Percentiles rank a stretch among this genome's conserved stretches.
phyloP scores from a whole-genome alignment of 37 sponge, comb jelly and placozoan genomes.

The Mnemiopsis leidyi region DNA sequence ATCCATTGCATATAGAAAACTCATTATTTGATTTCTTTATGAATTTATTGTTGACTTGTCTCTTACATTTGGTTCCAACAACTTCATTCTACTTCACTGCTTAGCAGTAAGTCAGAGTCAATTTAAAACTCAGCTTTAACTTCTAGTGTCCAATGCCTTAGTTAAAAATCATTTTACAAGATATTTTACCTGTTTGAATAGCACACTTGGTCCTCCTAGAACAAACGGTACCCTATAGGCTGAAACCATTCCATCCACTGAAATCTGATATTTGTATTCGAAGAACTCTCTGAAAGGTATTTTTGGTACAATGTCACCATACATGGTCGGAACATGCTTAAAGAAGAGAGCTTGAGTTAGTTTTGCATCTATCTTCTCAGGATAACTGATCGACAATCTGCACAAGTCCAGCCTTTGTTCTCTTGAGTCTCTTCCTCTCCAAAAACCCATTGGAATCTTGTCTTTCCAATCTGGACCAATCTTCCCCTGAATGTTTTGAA shows the following conservation, averaged over 20 bases:
- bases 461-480: slow-evolving; percentile 75
- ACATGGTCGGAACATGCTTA: slow-evolving; percentile 32
- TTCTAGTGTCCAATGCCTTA: background rate
- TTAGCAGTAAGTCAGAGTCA: too few species aligned
- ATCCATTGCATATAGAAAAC: too few species aligned
- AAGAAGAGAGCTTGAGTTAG: slow-evolving; percentile 44
- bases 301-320: slow-evolving; percentile 23
- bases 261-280: slow-evolving; percentile 93
- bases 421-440: slow-evolving; percentile 94
- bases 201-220: slow-evolving; percentile 82
- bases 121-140: background rate
- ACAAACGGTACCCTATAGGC: slow-evolving; percentile 93
- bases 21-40: too few species aligned
- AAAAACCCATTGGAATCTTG: slow-evolving; percentile 84
- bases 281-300: slow-evolving; percentile 64
- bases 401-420: slow-evolving; percentile 91
- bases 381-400: slow-evolving; percentile 68
- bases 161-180: background rate
- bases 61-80: too few species aligned
- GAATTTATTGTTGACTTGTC: too few species aligned
- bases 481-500: slow-evolving; percentile 74
- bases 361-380: slow-evolving; percentile 71
- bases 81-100: too few species aligned
- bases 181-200: slow-evolving; percentile 80
- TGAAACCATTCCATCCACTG: slow-evolving; percentile 96